Conservation (phyloP, 64 coral and sea anemone species). For the Stylophora pistillata region DNA sequence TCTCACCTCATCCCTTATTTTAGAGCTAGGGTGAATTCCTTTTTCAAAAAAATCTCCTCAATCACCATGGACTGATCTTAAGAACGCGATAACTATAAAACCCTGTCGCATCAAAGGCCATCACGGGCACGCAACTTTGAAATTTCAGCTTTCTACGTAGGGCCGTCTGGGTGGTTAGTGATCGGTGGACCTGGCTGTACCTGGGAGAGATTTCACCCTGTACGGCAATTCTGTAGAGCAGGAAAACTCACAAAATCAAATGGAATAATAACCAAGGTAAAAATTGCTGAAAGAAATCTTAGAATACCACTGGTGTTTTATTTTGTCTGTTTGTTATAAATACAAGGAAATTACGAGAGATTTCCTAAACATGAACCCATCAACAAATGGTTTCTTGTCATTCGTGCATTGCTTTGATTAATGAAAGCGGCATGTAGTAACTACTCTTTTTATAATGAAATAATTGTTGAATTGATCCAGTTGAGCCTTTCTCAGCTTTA, state of each 20-base stretch:
- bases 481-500: too few relatives aligned
- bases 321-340: background rate
- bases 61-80: constrained; percentile 21
- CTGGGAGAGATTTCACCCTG: background rate
- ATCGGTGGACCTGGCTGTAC: background rate
- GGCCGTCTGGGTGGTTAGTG: background rate
- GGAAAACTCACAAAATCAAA: background rate
- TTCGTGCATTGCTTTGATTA: too few relatives aligned
- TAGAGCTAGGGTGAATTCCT: background rate
- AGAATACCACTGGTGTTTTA: background rate
- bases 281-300: background rate
- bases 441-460: too few relatives aligned
- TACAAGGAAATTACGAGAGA: too few relatives aligned
- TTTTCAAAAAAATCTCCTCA: background rate
- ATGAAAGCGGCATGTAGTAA: too few relatives aligned
- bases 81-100: background rate
- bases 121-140: background rate
- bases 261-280: background rate
- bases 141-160: background rate
- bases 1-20: background rate
- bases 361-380: too few relatives aligned
- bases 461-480: too few relatives aligned
- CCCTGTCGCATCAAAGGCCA: background rate
- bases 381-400: too few relatives aligned
- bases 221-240: background rate